A percentile compares a stretch with the other conserved stretches of the same genome.
Conservation (phyloP, 1,140 invertebrate genomes). For the Homalodisca vitripennis region DNA sequence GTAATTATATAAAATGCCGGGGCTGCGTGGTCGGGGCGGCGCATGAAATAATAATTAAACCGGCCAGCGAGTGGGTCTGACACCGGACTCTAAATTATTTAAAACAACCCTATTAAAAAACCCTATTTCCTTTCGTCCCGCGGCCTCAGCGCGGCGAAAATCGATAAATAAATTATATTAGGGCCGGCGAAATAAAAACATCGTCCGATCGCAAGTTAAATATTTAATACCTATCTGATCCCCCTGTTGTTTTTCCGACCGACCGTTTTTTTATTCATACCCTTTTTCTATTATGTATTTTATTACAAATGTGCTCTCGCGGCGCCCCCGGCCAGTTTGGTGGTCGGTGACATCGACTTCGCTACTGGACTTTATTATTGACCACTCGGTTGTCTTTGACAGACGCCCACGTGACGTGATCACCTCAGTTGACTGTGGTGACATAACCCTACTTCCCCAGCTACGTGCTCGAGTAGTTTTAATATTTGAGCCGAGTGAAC, state of each 20-base stretch:
- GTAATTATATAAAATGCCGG: constrained; percentile 20
- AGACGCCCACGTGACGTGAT: too few relatives aligned
- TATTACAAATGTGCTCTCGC: too few relatives aligned
- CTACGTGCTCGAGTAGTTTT: too few relatives aligned
- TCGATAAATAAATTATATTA: constrained; percentile 27
- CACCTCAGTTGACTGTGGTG: too few relatives aligned
- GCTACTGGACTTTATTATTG: too few relatives aligned
- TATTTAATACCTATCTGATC: constrained; percentile 9
- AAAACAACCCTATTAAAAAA: constrained; percentile 14
- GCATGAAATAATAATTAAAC: constrained; percentile 25
- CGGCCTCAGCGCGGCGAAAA: constrained; percentile 15
- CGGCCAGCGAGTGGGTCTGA: background rate
- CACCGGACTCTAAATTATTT: constrained; percentile 9
- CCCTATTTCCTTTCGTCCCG: constrained; percentile 23
- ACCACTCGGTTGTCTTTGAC: too few relatives aligned
- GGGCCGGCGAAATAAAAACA: constrained; percentile 14
- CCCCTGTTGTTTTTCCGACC: constrained; percentile 17
- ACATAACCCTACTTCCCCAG: too few relatives aligned
- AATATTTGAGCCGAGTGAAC: too few relatives aligned
- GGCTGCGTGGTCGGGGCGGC: background rate
- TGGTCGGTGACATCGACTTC: too few relatives aligned
- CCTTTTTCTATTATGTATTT: constrained; percentile 17
- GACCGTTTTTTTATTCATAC: constrained; percentile 6
- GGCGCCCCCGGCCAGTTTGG: too few relatives aligned
- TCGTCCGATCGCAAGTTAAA: constrained; percentile 18